Evolutionary conservation across 2,113 vertebrate genomes (phyloP).

Genomic region (Romanogobio albipinnatus): DNA sequence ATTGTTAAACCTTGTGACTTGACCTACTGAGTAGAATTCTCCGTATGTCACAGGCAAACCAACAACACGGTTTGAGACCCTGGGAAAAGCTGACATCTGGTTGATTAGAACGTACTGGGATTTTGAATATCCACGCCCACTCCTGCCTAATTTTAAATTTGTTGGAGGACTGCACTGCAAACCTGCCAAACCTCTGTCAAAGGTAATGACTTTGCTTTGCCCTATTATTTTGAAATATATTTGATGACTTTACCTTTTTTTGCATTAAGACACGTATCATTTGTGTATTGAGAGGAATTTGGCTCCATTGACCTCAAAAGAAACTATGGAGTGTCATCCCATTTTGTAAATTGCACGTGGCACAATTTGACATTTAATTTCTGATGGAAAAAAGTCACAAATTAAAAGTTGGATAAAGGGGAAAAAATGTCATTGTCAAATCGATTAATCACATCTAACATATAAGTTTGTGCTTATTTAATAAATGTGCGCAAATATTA

Average conservation of each 20-base stretch:
- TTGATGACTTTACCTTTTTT: too few relatives aligned
- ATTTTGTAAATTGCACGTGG: neutral
- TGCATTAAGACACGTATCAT: too few relatives aligned
- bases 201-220: constrained; percentile 67
- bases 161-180: constrained; percentile 86
- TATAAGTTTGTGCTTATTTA: too few relatives aligned
- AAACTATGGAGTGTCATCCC: neutral
- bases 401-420: too few relatives aligned
- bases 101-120: constrained; percentile 88
- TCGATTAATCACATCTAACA: too few relatives aligned
- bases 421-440: too few relatives aligned
- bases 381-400: too few relatives aligned
- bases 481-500: too few relatives aligned
- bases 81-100: constrained; percentile 88
- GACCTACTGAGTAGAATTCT: neutral
- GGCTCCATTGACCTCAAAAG: too few relatives aligned
- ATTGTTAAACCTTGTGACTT: neutral
- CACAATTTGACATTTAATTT: neutral
- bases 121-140: constrained; percentile 84
- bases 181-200: constrained; percentile 81
- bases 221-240: neutral
- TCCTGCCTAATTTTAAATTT: constrained; percentile 86
- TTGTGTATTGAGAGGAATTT: too few relatives aligned
- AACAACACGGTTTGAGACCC: constrained; percentile 79
- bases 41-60: constrained; percentile 73